Conservation (phyloP, 35 echinoderm and acorn worm genomes). For the Heliocidaris erythrogramma region DNA sequence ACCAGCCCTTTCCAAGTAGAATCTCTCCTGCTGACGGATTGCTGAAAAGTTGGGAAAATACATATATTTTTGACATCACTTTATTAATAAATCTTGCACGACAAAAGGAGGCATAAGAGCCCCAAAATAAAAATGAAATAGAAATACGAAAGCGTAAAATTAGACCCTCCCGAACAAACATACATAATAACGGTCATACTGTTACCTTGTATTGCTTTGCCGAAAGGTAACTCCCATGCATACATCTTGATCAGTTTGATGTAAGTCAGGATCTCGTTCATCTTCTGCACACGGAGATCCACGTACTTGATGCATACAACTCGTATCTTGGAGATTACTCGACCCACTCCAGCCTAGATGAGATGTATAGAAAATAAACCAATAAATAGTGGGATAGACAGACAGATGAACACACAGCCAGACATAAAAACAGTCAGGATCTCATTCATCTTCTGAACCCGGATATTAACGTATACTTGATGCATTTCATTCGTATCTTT, state of each 20-base stretch:
- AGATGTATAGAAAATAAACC: no score
- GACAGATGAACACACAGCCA: background rate
- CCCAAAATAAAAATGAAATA: no score
- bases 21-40: constrained; percentile 75
- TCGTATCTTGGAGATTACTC: constrained; percentile 52
- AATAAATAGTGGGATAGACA: background rate
- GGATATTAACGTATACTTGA: no score
- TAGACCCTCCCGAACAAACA: no score
- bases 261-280: constrained; percentile 88
- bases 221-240: constrained; percentile 94
- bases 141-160: no score
- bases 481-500: no score
- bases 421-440: background rate
- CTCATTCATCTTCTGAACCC: no score
- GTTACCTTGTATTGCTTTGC: constrained; percentile 76
- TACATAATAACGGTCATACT: background rate
- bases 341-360: constrained; percentile 43
- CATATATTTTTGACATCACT: no score
- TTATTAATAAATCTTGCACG: no score
- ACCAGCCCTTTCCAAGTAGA: constrained; percentile 83
- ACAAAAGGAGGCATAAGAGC: no score
- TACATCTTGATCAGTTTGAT: constrained; percentile 99
- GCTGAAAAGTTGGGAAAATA: constrained; percentile 47
- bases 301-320: constrained; percentile 74
- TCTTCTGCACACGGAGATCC: constrained; percentile 83